Evolutionary conservation across 92 coral and sea anemone species (phyloP).

Genomic region (Nematostella vectensis): DNA sequence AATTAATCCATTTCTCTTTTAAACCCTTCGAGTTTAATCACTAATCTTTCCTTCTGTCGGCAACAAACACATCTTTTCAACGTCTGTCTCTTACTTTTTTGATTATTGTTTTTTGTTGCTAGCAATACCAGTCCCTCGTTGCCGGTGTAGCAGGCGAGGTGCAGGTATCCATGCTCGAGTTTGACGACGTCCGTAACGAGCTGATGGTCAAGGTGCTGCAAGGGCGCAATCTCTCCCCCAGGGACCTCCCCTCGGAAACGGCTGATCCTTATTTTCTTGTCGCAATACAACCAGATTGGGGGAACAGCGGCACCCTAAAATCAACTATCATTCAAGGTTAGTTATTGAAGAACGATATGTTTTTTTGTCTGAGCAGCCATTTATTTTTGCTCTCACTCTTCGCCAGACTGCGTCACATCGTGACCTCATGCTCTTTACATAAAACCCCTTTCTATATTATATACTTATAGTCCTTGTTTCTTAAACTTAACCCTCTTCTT

Average conservation of each 20-base stretch:
- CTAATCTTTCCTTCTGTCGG: too few species aligned
- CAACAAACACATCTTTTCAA: too few species aligned
- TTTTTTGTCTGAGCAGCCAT: not conserved
- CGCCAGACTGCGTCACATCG: too few species aligned
- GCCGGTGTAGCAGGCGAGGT: constrained; percentile 50
- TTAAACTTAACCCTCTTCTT: too few species aligned
- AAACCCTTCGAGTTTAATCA: too few species aligned
- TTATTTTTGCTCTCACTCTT: not conserved
- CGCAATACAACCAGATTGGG: constrained; percentile 55
- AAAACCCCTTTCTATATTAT: too few species aligned
- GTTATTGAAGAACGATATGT: too few species aligned
- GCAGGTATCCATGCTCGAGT: constrained; percentile 67
- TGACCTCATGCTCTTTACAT: too few species aligned
- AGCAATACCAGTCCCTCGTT: constrained; percentile 53
- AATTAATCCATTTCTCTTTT: too few species aligned
- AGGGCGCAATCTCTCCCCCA: constrained; percentile 57
- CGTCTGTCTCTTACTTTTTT: too few species aligned
- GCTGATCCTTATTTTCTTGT: constrained; percentile 64
- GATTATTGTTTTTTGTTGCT: too few species aligned
- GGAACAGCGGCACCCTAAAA: constrained; percentile 37
- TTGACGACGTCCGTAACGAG: constrained; percentile 29
- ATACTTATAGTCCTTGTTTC: too few species aligned
- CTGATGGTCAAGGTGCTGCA: constrained; percentile 46
- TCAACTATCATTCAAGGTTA: constrained; percentile 50
- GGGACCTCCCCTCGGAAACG: constrained; percentile 45